A percentile compares a stretch with the other conserved stretches of the same genome.
phyloP scores from a whole-genome alignment of 2,797 vertebrate species.

The Alectoris magna region DNA sequence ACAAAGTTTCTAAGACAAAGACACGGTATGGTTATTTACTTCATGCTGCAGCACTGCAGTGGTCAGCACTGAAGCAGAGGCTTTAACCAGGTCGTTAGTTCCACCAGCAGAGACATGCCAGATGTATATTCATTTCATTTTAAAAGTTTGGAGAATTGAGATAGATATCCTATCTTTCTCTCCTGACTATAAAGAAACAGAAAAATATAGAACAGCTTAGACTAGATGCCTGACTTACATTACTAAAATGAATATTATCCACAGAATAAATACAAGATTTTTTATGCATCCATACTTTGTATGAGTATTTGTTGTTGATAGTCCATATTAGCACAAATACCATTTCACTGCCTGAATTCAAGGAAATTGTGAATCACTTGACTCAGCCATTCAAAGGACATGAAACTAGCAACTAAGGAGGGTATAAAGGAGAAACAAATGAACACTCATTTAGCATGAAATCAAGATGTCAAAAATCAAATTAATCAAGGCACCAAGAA shows the following conservation, averaged over 20 bases:
- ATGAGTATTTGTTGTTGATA: neutral
- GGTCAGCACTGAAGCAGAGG: neutral
- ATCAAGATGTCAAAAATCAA: constrained; percentile 49
- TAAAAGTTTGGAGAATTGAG: neutral
- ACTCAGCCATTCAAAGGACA: constrained; percentile 3
- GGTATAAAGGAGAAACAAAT: constrained; percentile 35
- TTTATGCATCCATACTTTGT: neutral
- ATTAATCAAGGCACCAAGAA: constrained; percentile 44
- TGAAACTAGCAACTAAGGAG: constrained; percentile 15
- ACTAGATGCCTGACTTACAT: neutral
- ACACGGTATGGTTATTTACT: neutral
- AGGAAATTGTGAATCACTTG: neutral
- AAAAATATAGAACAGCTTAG: neutral
- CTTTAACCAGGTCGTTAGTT: neutral
- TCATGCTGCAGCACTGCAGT: neutral
- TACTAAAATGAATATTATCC: neutral
- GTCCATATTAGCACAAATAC: neutral
- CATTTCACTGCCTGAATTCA: neutral
- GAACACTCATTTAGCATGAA: constrained; percentile 12
- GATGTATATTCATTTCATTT: neutral
- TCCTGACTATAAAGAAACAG: neutral
- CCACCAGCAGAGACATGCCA: neutral
- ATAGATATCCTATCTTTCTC: neutral
- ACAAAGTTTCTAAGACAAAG: neutral
- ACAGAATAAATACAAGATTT: neutral